Evolutionary conservation across 1,140 invertebrate genomes (phyloP), one percentile per base, ranked within the genome.

Genomic region (Episyrphus balteatus): DNA sequence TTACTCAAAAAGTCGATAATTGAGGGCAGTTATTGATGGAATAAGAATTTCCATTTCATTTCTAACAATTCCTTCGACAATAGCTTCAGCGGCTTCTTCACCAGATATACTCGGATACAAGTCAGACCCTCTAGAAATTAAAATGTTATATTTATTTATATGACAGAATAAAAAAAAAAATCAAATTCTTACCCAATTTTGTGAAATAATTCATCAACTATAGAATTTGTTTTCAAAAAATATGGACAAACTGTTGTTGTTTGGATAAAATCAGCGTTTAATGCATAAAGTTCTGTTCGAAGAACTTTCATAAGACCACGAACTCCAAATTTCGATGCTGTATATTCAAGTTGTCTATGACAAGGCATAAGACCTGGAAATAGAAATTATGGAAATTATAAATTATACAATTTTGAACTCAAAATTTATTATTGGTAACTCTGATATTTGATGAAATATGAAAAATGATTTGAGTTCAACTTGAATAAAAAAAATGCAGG

Each of bases 311-410:
- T 84, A 18, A 86, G 66, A 13, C 76, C 79, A 50, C 77, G 56
- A 1, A 84, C 81, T 2, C 83, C 86, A 51, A 76, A 85, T 56
- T 90, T 90, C 9, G 78, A 78, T 10, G 80, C 76, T 55, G 82
- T 83, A 62, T 91, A 61, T 0, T 41, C 5, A 0, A 26, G 38
- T 18, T 14, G 45, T 41, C 15, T 49, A 61, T 14, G 59, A 46
- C 32, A 61, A 0, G 56, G 48, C 13, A 58, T 7, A 0, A 53
- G 2, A 1, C 37, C 58, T 61, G 18, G 6, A 10, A 39, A 5
- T 12, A 9, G 1, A 33, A 2, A 33, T 12, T 41, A 42, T 10
- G 40, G 18, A n/a, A 17, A 17, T 5, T 10, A 26, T 26, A 26
- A 26, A 26, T 26, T 26, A 26, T n/a, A n/a, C n/a, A n/a, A n/a